Evolutionary conservation across 2,888 invertebrate species (phyloP), one percentile per base, ranked within the genome.

Genomic region (Temnothorax rugatulus): DNA sequence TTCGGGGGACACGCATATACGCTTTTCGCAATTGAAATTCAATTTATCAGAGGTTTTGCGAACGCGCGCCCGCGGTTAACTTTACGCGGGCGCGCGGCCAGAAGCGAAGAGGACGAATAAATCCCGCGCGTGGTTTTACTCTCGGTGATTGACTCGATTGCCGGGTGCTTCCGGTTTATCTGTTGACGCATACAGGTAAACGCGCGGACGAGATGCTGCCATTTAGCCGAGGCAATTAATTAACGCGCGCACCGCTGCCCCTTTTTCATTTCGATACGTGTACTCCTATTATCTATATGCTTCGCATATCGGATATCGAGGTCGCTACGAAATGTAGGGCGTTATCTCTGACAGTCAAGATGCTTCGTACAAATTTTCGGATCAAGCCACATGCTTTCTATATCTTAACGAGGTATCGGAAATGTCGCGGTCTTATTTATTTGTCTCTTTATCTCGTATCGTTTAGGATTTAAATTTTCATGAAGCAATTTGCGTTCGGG

Each of bases 211-310:
- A 86, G 57, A 25, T 59, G 59, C 59, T 59, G 73, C 59, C 41
- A 91, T 91, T 91, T 91, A 89, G 90, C 89, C 76, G 59, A 86
- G 82, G 89, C 91, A 91, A 92, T 92, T 92, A 92, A 86, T 91
- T 91, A 91, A 84, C 88, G 66, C 44, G 84, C 83, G 63, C 83
- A 76, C 84, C 82, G 76, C 83, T 74, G 34, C 79, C 18, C 68
- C 79, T 44, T 52, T 52, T 77, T 54, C 34, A 64, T 41, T 29
- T 69, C 15, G 38, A 18, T 57, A 38, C 15, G 18, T 47, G 18
- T 50, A 5, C 29, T 50, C 0, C 50, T n/a, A 25, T 41, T 54
- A 29, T 76, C 34, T 34, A 34, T 34, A 4, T 7, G 41, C n/a
- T 61, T 29, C 44, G n/a, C 29, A 29, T 44, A 74, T 74, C 9